Evolutionary conservation across 2,888 invertebrate species (phyloP).

Genomic region (Abscondita cerata): DNA sequence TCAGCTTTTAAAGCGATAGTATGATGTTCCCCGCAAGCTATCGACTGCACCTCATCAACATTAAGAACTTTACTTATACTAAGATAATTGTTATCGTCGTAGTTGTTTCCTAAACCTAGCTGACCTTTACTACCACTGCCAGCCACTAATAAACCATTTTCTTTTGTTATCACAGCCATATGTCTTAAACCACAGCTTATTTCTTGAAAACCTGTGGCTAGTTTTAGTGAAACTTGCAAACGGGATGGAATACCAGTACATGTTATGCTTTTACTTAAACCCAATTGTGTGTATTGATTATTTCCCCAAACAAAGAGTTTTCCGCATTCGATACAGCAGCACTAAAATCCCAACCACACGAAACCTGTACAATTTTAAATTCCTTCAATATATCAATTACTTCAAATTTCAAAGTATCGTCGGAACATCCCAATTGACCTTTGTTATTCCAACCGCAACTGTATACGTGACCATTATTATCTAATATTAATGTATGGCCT

Average conservation of each 20-base stretch:
- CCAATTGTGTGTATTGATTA: conserved; percentile 79
- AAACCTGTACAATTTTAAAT: conserved; percentile 66
- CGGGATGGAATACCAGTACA: conserved; percentile 57
- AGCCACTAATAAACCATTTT: conserved; percentile 68
- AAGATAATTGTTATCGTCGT: conserved; percentile 57
- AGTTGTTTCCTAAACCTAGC: conserved; percentile 65
- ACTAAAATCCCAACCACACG: conserved; percentile 85
- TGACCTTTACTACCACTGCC: conserved; percentile 75
- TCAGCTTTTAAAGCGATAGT: conserved; percentile 66
- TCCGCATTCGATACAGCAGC: conserved; percentile 75
- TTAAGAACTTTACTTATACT: conserved; percentile 63
- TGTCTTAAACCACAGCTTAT: conserved; percentile 76
- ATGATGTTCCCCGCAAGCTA: conserved; percentile 85
- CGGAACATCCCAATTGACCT: conserved; percentile 71
- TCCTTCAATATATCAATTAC: conserved; percentile 67
- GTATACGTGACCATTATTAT: conserved; percentile 71
- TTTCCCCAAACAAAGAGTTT: conserved; percentile 84
- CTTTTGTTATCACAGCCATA: conserved; percentile 68
- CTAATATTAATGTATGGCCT: conserved; percentile 76
- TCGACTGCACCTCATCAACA: conserved; percentile 64
- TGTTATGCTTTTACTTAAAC: conserved; percentile 61
- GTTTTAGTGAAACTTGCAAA: conserved; percentile 56
- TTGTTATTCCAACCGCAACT: conserved; percentile 82
- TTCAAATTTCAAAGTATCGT: conserved; percentile 63
- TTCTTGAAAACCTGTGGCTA: conserved; percentile 62